phyloP scores from a whole-genome alignment of 2,888 invertebrate genomes.

The Meganola albula region DNA sequence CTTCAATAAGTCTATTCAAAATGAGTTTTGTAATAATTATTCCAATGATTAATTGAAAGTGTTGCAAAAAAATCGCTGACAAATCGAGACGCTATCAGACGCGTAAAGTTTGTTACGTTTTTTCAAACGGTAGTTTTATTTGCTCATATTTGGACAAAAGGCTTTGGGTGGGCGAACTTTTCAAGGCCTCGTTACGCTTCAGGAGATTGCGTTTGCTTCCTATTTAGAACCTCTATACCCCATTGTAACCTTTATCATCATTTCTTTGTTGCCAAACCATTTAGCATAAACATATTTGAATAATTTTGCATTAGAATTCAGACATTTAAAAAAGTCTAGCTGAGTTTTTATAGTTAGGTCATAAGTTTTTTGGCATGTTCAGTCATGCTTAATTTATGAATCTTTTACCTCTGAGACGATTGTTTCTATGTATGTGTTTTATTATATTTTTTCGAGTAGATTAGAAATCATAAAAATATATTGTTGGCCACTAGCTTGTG shows the following conservation, averaged over 20 bases:
- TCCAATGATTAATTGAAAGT: slow-evolving; percentile 60
- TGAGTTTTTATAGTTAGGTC: slow-evolving; percentile 34
- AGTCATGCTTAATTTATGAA: slow-evolving; percentile 38
- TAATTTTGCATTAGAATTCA: slow-evolving; percentile 39
- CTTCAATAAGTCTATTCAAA: slow-evolving; percentile 48
- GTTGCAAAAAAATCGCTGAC: slow-evolving; percentile 58
- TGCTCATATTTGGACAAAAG: slow-evolving; percentile 48
- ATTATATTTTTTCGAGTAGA: slow-evolving; percentile 31
- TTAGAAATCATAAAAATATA: slow-evolving; percentile 35
- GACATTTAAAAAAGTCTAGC: slow-evolving; percentile 35
- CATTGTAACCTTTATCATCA: slow-evolving; percentile 24
- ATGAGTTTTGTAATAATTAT: slow-evolving; percentile 39
- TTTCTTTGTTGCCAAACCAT: slow-evolving; percentile 25
- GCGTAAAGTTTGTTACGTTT: slow-evolving; percentile 42
- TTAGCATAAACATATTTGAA: slow-evolving; percentile 42
- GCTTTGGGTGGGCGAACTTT: slow-evolving; percentile 59
- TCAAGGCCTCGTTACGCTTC: slow-evolving; percentile 68
- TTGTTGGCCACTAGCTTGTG: slow-evolving; percentile 35
- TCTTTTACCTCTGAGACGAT: slow-evolving; percentile 37
- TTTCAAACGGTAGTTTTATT: slow-evolving; percentile 50
- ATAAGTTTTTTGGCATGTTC: slow-evolving; percentile 32
- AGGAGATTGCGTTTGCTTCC: slow-evolving; percentile 42
- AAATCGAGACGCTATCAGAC: slow-evolving; percentile 57
- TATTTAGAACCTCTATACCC: slow-evolving; percentile 21
- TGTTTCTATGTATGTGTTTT: slow-evolving; percentile 39